Evolutionary conservation across 2,888 invertebrate species (phyloP).

Genomic region (Bombylius discolor): DNA sequence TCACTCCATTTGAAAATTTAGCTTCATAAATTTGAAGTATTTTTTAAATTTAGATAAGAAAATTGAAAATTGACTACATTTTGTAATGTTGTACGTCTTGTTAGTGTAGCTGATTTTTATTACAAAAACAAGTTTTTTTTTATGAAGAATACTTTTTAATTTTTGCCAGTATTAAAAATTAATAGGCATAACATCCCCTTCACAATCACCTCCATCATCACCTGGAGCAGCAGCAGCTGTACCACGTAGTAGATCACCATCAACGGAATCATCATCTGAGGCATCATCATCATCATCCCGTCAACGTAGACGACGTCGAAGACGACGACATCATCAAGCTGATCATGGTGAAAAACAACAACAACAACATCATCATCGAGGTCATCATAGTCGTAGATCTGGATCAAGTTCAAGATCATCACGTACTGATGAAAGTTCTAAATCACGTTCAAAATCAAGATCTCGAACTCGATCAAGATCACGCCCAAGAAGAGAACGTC

Average conservation of each 20-base stretch:
- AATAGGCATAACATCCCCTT: slow-evolving; percentile 21
- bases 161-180: slow-evolving; percentile 18
- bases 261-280: background rate
- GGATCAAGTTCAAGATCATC: slow-evolving; percentile 5
- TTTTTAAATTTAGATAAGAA: too few relatives aligned
- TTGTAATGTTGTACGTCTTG: background rate
- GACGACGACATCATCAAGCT: background rate
- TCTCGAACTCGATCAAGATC: slow-evolving; percentile 1
- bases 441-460: slow-evolving; percentile 9
- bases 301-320: background rate
- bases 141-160: slow-evolving; percentile 16
- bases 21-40: too few relatives aligned
- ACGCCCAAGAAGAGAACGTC: slow-evolving; percentile 5
- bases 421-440: slow-evolving; percentile 1
- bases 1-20: too few relatives aligned
- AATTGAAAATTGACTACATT: too few relatives aligned
- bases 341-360: background rate
- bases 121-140: slow-evolving; percentile 4
- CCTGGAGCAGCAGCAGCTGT: background rate
- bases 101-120: background rate
- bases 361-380: background rate
- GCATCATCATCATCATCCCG: slow-evolving; percentile 6
- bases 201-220: slow-evolving; percentile 3
- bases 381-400: background rate
- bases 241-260: background rate